phyloP scores from a whole-genome alignment of 2,797 vertebrate species.

The Mormyrus hasselquistii region DNA sequence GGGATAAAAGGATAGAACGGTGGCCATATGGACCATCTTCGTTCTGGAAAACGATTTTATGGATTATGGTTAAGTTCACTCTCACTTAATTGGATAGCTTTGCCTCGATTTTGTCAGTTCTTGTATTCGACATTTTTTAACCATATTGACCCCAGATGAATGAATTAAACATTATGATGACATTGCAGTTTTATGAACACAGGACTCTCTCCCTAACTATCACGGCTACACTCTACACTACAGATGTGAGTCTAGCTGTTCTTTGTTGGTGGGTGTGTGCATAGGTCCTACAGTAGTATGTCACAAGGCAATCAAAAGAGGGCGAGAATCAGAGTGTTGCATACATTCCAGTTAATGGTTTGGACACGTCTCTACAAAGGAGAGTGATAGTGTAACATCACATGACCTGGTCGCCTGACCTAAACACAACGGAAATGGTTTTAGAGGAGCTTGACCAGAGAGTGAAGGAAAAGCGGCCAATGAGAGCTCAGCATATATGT shows the following conservation, averaged over 20 bases:
- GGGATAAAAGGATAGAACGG: background rate
- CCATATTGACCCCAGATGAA: background rate
- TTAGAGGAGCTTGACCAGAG: background rate
- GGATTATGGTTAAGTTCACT: background rate
- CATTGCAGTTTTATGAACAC: background rate
- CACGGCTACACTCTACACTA: background rate
- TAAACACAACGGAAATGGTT: background rate
- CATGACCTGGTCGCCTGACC: background rate
- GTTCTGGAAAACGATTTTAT: background rate
- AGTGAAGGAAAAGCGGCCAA: background rate
- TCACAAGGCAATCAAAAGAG: background rate
- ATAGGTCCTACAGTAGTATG: background rate
- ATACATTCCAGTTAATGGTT: background rate
- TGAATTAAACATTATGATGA: background rate
- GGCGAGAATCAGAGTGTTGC: background rate
- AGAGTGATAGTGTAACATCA: background rate
- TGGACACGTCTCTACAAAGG: background rate
- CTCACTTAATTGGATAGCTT: background rate
- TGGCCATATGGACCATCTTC: background rate
- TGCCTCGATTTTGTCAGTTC: background rate
- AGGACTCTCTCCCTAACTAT: background rate
- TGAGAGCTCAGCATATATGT: background rate
- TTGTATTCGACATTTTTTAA: background rate
- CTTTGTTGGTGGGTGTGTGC: background rate
- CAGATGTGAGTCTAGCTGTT: background rate